Evolutionary conservation across 2,113 vertebrate genomes (phyloP).

Genomic region (Eulacestoma nigropectus): DNA sequence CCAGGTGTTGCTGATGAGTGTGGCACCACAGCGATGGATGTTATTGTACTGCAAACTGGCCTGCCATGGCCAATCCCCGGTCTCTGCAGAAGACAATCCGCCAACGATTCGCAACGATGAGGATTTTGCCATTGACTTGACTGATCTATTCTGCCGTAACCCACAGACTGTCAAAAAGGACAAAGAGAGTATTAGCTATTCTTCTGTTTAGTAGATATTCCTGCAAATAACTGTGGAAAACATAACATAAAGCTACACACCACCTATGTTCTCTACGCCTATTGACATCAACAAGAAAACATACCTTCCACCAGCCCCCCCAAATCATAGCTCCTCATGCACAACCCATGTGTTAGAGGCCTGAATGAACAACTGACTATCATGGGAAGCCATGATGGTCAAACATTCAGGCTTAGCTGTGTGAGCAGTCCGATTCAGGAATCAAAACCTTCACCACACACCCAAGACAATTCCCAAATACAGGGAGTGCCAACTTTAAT

Average conservation of each 20-base stretch:
- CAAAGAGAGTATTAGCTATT: not conserved
- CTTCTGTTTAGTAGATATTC: not conserved
- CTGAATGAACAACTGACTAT: not conserved
- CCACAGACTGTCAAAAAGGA: conserved; percentile 69
- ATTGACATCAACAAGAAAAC: not conserved
- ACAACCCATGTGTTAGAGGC: not conserved
- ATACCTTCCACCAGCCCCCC: not conserved
- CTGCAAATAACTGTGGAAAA: not conserved
- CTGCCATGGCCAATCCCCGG: conserved; percentile 90
- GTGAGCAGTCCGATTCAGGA: not conserved
- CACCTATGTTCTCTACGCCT: not conserved
- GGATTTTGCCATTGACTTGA: conserved; percentile 36
- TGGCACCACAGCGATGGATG: conserved; percentile 85
- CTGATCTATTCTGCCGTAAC: conserved; percentile 55
- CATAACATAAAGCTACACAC: not conserved
- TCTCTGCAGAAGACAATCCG: conserved; percentile 69
- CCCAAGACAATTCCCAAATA: not conserved
- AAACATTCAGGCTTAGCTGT: not conserved
- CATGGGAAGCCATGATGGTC: not conserved
- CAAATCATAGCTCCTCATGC: not conserved
- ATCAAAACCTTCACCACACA: not conserved
- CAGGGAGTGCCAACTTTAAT: not conserved
- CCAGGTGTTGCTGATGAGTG: conserved; percentile 85
- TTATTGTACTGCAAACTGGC: conserved; percentile 82
- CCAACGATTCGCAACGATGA: conserved; percentile 75